Conservation (phyloP, 2,797 vertebrate species). For the Poeciliopsis turneri region DNA sequence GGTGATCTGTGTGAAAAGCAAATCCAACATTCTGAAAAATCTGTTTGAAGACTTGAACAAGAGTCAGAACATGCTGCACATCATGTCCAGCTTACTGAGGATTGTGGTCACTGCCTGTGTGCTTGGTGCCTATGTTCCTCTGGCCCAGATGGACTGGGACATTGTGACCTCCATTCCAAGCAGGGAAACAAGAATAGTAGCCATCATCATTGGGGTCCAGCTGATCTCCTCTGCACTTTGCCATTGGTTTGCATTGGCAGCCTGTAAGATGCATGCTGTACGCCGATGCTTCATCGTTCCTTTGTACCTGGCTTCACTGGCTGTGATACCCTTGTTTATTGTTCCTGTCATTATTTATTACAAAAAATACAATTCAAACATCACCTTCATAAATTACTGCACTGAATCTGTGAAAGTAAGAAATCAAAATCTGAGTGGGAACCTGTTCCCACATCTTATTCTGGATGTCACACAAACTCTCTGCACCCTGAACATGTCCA, state of each 20-base stretch:
- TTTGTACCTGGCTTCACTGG: slow-evolving; percentile 69
- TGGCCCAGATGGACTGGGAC: slow-evolving; percentile 61
- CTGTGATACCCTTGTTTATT: slow-evolving; percentile 57
- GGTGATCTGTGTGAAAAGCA: slow-evolving; percentile 40
- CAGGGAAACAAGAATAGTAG: slow-evolving; percentile 36
- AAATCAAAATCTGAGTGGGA: neutral
- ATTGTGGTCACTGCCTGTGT: slow-evolving; percentile 68
- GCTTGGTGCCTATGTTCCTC: slow-evolving; percentile 63
- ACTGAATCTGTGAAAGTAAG: slow-evolving; percentile 6
- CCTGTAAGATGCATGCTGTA: slow-evolving; percentile 81
- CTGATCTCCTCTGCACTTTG: slow-evolving; percentile 74
- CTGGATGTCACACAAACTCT: slow-evolving; percentile 63
- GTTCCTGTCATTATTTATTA: slow-evolving; percentile 44
- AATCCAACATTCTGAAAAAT: slow-evolving; percentile 28
- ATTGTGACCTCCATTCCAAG: slow-evolving; percentile 30
- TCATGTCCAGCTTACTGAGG: slow-evolving; percentile 69
- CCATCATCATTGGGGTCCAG: slow-evolving; percentile 68
- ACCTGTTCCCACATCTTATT: slow-evolving; percentile 48
- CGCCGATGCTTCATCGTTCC: slow-evolving; percentile 74
- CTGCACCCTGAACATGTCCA: slow-evolving; percentile 49
- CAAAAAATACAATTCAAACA: slow-evolving; percentile 20
- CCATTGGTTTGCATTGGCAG: slow-evolving; percentile 73
- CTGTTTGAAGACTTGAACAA: slow-evolving; percentile 55
- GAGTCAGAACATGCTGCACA: slow-evolving; percentile 61
- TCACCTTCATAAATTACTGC: slow-evolving; percentile 59